These are phyloP conservation scores for Leptothorax acervorum DNA, from an alignment of 2,888 invertebrate species.

Conservation along the genomic window DNA sequence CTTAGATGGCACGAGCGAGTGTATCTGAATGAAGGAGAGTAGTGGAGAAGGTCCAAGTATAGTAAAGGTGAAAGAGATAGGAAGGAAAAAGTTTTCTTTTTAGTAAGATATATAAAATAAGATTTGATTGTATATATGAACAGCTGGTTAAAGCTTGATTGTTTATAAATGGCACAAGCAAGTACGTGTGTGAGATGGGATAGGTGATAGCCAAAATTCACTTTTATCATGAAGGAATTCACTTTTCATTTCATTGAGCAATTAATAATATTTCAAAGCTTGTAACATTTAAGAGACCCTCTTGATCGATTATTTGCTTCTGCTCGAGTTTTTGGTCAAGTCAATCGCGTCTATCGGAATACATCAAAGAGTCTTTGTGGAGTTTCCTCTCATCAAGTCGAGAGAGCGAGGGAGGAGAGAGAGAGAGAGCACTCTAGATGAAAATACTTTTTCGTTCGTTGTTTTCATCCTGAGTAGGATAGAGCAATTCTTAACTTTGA, in stretches of 20 bases:
- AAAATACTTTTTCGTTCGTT: conserved; percentile 4
- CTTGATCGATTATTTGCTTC: conserved; percentile 36
- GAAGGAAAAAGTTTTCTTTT: not conserved
- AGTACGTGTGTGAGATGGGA: not conserved
- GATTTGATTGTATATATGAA: not conserved
- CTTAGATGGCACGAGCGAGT: not conserved
- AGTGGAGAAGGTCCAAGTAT: not conserved
- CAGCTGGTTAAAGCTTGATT: not conserved
- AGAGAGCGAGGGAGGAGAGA: not conserved
- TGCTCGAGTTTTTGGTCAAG: conserved; percentile 23
- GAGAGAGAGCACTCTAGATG: conserved; percentile 1
- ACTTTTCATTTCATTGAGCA: conserved; percentile 31
- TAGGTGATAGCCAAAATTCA: not conserved
- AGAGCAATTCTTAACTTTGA: conserved; percentile 20
- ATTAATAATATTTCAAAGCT: conserved; percentile 28
- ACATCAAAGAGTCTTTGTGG: conserved; percentile 42
- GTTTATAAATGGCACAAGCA: not conserved
- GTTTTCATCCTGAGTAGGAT: not conserved
- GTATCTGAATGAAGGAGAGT: not conserved
- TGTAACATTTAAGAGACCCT: conserved; percentile 30
- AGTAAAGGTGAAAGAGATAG: not conserved
- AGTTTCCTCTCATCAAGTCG: not conserved
- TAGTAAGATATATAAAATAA: not conserved
- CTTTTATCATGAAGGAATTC: not conserved
- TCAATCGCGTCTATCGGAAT: conserved; percentile 1